Evolutionary conservation across 2,888 invertebrate species (phyloP), one percentile per base, ranked within the genome.

Genomic region (Trichopoda pennipes): DNA sequence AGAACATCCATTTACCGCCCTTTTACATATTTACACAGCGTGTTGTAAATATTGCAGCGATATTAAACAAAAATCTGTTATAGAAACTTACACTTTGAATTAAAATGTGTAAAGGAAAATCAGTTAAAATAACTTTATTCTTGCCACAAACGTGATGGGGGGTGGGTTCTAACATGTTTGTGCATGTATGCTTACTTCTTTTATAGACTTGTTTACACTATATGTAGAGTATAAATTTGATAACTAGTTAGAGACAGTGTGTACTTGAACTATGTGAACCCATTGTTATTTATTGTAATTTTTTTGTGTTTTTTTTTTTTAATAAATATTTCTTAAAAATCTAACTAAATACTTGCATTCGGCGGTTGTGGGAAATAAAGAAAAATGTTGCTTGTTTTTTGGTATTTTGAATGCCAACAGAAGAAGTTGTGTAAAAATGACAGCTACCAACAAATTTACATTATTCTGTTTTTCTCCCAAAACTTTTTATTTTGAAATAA

Each of bases 221-320:
- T 21, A 69, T 49, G 51, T 72, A 56, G 56, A 77, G 1, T 70
- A 72, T 75, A 75, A 60, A 70, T 56, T 64, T 66, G 58, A 51
- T 66, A 70, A 68, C 81, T 51, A 55, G 17, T 47, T 55, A 58
- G 42, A 63, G 49, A 75, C 64, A 38, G 23, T 60, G 28, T 81
- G 74, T 75, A 78, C 82, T 82, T 82, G 82, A 82, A 79, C 79
- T 79, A 61, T 35, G 42, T 58, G 79, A 82, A 82, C 82, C 68
- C 75, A n/a, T n/a, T n/a, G n/a, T n/a, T n/a, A n/a, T n/a, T n/a
- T n/a, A n/a, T n/a, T n/a, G n/a, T n/a, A n/a, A n/a, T 38, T 55
- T 74, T 60, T 73, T 70, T 17, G 55, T 61, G 38, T 64, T 14
- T 63, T 66, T 64, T 63, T 53, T n/a, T 60, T 47, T 42, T 64